Evolutionary conservation across 2,888 invertebrate species (phyloP), one percentile per base, ranked within the genome.

Genomic region (Salticus scenicus): DNA sequence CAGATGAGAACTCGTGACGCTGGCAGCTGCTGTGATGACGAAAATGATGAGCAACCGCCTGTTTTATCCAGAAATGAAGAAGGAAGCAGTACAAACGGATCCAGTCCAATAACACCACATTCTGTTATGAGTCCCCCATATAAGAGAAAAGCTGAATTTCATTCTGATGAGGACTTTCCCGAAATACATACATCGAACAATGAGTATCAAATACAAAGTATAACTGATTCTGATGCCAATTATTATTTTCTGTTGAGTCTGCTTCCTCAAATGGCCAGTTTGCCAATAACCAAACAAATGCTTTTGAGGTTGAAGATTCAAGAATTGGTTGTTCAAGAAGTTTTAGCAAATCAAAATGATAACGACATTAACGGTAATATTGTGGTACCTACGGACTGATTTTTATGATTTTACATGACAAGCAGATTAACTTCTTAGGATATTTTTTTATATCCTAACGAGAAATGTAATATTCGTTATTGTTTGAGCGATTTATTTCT

Each of bases 291-390:
- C 5, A 57, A 57, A 12, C 57, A 57, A 24, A 57, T 57, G 57
- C 20, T 57, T 5, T 57, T 57, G 57, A 57, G 57, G 57, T 17
- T 57, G 24, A 57, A 57, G 57, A 57, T 57, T 57, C 57, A 57
- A 24, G 57, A 57, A 57, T 24, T 57, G 12, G 57, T 57, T 0
- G 57, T 57, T 4, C 20, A 57, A 57, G 57, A 57, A 57, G 57
- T 57, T 1, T 5, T 57, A 24, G 57, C 57, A 0, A 57, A 57
- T 24, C 57, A 57, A 24, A 24, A 24, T 24, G 57, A 57, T 5
- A 57, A 24, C 12, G 57, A 57, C 4, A 24, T 57, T 5, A 24
- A 57, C 12, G 24, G 20, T 7, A 24, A 57, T 24, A 20, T 57
- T 57, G 20, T 57, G 17, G 24, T 57, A n/a, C 20, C 57, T 57